phyloP scores from a whole-genome alignment of 1,140 invertebrate species.

The Ooceraea biroi region DNA sequence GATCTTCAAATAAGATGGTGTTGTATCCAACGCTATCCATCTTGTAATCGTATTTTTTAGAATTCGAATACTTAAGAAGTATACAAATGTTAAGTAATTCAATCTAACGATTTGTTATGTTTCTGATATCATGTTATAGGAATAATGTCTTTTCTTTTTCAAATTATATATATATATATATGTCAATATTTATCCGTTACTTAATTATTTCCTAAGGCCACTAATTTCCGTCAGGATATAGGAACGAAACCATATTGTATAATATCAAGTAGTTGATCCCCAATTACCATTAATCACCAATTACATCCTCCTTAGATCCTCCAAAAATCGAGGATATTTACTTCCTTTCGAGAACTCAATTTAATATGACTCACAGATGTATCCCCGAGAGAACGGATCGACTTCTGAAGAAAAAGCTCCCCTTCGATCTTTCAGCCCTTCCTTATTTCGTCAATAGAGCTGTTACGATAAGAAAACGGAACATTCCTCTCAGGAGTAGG shows the following conservation, averaged over 20 bases:
- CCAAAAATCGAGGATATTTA: background rate
- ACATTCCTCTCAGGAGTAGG: constrained; percentile 21
- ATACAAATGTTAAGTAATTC: background rate
- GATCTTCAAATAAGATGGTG: background rate
- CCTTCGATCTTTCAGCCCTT: constrained; percentile 29
- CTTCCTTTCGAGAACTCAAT: background rate
- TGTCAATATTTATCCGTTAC: no score
- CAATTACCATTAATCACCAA: no score
- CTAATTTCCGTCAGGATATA: no score
- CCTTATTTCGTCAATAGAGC: constrained; percentile 8
- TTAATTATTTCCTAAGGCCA: no score
- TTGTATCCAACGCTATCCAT: background rate
- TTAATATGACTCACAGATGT: background rate
- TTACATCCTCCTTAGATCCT: background rate
- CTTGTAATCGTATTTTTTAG: background rate
- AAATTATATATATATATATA: no score
- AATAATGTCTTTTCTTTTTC: no score
- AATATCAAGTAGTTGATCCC: background rate
- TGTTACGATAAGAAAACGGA: constrained; percentile 14
- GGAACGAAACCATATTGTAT: no score
- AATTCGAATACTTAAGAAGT: background rate
- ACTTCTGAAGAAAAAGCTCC: constrained; percentile 43
- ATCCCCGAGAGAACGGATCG: background rate
- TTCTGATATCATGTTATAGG: no score
- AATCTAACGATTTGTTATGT: no score